Percentiles rank a stretch among this genome's conserved stretches.
phyloP scores from a whole-genome alignment of 2,888 invertebrate species.

The Drosophila melanocephala region DNA sequence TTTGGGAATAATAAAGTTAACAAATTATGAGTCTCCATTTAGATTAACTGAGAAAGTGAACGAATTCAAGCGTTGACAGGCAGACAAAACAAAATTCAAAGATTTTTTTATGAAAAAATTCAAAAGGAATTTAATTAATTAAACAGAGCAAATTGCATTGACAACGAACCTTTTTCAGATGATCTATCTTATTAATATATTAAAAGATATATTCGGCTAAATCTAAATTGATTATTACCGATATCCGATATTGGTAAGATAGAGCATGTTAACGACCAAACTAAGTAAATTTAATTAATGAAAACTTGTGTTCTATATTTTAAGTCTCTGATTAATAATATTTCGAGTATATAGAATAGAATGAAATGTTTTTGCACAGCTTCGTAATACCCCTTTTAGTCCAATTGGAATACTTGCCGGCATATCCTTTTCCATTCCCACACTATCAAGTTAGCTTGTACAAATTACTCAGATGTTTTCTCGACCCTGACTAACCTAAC shows the following conservation, averaged over 20 bases:
- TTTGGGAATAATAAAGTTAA: constrained; percentile 1
- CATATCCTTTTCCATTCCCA: background rate
- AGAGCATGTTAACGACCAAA: too few species aligned
- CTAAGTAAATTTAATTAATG: background rate
- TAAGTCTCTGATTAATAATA: background rate
- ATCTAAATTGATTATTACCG: background rate
- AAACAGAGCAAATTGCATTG: too few species aligned
- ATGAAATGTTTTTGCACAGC: background rate
- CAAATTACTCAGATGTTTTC: background rate
- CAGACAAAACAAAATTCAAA: background rate
- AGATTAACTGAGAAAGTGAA: background rate
- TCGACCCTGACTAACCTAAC: background rate
- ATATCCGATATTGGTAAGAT: too few species aligned
- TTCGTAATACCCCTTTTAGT: background rate
- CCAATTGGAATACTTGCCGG: background rate
- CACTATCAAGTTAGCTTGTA: background rate
- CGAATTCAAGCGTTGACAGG: background rate
- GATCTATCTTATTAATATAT: too few species aligned
- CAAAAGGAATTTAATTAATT: background rate
- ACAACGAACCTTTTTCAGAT: too few species aligned
- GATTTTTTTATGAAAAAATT: background rate
- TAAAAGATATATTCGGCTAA: background rate
- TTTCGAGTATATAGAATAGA: background rate
- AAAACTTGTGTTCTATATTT: background rate
- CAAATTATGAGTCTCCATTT: background rate